phyloP scores from a whole-genome alignment of 2,888 invertebrate genomes.

The Zaprionus lineosus region DNA sequence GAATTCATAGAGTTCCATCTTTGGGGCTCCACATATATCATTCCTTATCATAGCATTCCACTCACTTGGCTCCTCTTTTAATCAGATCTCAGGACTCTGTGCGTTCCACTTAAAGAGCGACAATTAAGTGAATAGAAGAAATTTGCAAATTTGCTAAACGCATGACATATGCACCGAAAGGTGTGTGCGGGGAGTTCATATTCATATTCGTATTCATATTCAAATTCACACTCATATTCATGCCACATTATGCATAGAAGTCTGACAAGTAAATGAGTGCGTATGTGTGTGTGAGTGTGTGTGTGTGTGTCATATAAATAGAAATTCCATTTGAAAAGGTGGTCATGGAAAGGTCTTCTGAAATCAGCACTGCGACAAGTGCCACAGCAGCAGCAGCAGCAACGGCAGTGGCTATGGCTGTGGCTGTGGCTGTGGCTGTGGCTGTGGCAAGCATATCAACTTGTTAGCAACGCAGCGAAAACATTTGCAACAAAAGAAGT shows the following conservation, averaged over 20 bases:
- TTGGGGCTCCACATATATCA: too few relatives aligned
- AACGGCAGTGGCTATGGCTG: too few relatives aligned
- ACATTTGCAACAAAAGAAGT: conserved; percentile 47
- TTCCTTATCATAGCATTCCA: too few relatives aligned
- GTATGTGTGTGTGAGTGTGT: conserved; percentile 7
- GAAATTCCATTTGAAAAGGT: conserved; percentile 46
- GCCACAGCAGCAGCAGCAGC: too few relatives aligned
- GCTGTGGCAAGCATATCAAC: conserved; percentile 42
- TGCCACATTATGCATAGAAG: conserved; percentile 8
- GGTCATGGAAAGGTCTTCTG: conserved; percentile 22
- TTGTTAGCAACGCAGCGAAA: conserved; percentile 47
- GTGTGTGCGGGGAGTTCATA: background rate
- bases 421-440: too few relatives aligned
- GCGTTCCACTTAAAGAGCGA: conserved; percentile 6
- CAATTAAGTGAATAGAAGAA: conserved; percentile 6
- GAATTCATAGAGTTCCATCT: too few relatives aligned
- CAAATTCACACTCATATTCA: conserved; percentile 21
- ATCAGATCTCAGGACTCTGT: too few relatives aligned
- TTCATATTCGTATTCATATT: conserved; percentile 13
- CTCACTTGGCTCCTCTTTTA: too few relatives aligned
- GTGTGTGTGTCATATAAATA: conserved; percentile 38
- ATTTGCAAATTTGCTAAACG: conserved; percentile 20
- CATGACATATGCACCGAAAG: conserved; percentile 4
- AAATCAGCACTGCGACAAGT: conserved; percentile 4
- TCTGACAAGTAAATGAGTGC: too few relatives aligned